Base-by-base conservation (phyloP, 2,113 vertebrate species). In the Odocoileus virginianus region DNA sequence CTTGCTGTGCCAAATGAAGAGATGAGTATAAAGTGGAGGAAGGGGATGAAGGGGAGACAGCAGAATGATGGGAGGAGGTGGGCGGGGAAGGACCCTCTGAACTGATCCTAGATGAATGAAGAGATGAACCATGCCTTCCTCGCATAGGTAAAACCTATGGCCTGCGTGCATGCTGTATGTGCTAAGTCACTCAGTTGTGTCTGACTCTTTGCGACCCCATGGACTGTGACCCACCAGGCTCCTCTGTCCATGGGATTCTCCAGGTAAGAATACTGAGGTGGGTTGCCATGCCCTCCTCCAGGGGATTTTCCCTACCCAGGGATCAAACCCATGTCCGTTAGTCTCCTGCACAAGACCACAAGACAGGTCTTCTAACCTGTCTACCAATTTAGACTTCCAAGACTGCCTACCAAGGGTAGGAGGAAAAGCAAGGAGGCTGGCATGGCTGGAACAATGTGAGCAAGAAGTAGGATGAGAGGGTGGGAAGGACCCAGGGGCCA, bases 361-460 rank as follows among this genome's bases (percentile, higher is more conserved):
- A 45, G 7, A 45, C 7, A 8, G 7, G n/a, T 23, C n/a, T 71
- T 71, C 17, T 36, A 74, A 74, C 36, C 67, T 13, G 67, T 25
- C 36, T 74, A 74, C 67, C n/a, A 40, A 23, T 19, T 40, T 19
- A 71, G n/a, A 71, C 67, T 71, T 71, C 19, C 19, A 71, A 78
- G 81, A 93, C 19, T n/a, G 47, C 92, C 47, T 11, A 50, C 81
- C 47, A 89, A 71, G 43, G 64, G 10, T 33, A 82, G 28, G 47
- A 71, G 27, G 23, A 57, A 78, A 76, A 87, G 27, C 17, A n/a
- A 71, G 50, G 52, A 86, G n/a, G 60, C 36, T 1, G 1, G 12
- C 1, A 2, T 36, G n/a, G 33, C 15, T 36, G 21, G 6, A 52
- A 23, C 16, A 45, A 52, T 1, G 0, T 1, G 5, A 83, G 8